Percentiles rank a stretch among this genome's conserved stretches.
These are phyloP conservation scores for Capricornis sumatraensis DNA, from an alignment of 2,113 vertebrate genomes.

Conservation along the genomic window DNA sequence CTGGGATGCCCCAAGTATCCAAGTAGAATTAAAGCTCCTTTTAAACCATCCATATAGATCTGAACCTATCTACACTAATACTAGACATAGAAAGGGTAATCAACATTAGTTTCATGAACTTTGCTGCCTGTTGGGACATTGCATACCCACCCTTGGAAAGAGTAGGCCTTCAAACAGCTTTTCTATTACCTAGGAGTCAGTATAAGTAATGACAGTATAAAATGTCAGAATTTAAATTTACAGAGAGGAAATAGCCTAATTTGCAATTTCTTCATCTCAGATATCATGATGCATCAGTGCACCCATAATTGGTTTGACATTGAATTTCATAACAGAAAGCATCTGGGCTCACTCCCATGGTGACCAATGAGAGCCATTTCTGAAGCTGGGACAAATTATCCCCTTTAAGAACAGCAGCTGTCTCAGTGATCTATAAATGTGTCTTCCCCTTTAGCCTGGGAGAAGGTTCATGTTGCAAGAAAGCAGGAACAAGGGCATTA, in stretches of 20 bases:
- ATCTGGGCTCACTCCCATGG: constrained; percentile 80
- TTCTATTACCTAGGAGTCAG: not conserved
- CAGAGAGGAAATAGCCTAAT: not conserved
- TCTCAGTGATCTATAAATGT: constrained; percentile 79
- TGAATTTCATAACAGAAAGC: constrained; percentile 74
- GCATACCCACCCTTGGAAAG: not conserved
- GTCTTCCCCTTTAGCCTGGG: constrained; percentile 74
- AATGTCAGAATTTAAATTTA: constrained; percentile 44
- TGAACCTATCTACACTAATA: not conserved
- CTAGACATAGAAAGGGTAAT: not conserved
- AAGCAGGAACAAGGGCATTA: constrained; percentile 73
- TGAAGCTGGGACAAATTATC: constrained; percentile 74
- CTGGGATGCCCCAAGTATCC: not conserved
- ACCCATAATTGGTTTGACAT: constrained; percentile 64
- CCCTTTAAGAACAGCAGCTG: constrained; percentile 78
- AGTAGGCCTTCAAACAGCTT: not conserved
- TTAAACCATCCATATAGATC: not conserved
- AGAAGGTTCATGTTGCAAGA: constrained; percentile 66
- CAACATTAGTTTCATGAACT: not conserved
- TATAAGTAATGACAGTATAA: constrained; percentile 12
- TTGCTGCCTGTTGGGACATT: not conserved
- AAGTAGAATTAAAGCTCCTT: not conserved
- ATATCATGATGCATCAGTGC: constrained; percentile 25
- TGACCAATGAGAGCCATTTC: constrained; percentile 77
- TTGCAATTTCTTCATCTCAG: constrained; percentile 43